Conservation (phyloP, 2,113 vertebrate species). For the Orycteropus afer region DNA sequence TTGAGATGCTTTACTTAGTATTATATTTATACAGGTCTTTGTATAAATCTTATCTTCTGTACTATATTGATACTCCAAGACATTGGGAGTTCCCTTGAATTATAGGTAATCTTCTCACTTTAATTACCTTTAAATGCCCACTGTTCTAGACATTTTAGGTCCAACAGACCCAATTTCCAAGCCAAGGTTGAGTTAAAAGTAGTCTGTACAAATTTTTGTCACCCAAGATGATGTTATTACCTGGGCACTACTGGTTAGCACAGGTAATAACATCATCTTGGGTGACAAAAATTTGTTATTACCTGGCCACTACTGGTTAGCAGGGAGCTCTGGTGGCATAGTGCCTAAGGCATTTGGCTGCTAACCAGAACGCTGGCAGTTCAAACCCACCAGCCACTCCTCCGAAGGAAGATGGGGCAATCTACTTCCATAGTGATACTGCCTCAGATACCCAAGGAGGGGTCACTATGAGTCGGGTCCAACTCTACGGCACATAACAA, state of each 20-base stretch:
- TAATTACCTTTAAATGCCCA: not conserved
- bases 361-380: no score
- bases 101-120: not conserved
- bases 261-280: no score
- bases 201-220: not conserved
- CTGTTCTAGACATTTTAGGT: not conserved
- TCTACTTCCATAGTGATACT: no score
- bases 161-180: not conserved
- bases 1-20: not conserved
- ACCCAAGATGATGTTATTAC: not conserved
- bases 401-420: no score
- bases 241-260: not conserved
- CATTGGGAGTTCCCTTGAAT: not conserved
- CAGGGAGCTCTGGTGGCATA: no score
- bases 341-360: no score
- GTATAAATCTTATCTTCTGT: not conserved
- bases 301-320: no score
- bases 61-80: not conserved
- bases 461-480: no score
- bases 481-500: no score
- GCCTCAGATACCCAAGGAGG: no score
- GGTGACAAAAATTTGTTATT: no score
- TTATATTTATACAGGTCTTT: not conserved
- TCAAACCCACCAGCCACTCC: no score
- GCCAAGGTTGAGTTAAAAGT: not conserved